phyloP scores from a whole-genome alignment of 2,113 vertebrate species.

The Dryoscopus gambensis region DNA sequence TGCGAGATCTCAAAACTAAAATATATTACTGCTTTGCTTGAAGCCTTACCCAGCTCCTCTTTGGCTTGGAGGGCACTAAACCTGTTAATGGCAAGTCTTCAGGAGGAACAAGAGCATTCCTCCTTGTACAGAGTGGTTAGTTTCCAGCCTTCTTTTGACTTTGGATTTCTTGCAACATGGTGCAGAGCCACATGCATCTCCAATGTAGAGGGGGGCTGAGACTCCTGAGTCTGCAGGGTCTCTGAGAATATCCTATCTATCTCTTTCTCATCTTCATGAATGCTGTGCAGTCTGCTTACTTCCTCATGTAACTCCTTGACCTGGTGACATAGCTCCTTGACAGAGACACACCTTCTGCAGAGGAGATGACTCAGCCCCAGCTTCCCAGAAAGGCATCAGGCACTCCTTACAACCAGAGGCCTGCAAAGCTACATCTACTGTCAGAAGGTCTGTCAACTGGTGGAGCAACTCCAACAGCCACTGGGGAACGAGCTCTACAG shows the following conservation, averaged over 20 bases:
- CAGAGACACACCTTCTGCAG: background rate
- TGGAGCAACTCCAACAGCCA: background rate
- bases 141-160: background rate
- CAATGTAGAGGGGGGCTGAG: background rate
- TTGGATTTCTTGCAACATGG: background rate
- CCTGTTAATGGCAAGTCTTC: background rate
- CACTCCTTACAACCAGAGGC: background rate
- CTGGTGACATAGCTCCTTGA: background rate
- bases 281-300: background rate
- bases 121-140: background rate
- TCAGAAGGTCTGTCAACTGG: background rate
- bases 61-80: background rate
- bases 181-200: background rate
- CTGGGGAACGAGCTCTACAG: background rate
- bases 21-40: background rate
- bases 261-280: background rate
- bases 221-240: background rate
- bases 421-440: background rate
- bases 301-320: background rate
- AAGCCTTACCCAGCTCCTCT: background rate
- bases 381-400: background rate
- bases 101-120: background rate
- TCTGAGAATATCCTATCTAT: background rate
- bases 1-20: background rate
- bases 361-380: background rate